Evolutionary conservation across 2,888 invertebrate genomes (phyloP).

Genomic region (Ceraclea dissimilis): DNA sequence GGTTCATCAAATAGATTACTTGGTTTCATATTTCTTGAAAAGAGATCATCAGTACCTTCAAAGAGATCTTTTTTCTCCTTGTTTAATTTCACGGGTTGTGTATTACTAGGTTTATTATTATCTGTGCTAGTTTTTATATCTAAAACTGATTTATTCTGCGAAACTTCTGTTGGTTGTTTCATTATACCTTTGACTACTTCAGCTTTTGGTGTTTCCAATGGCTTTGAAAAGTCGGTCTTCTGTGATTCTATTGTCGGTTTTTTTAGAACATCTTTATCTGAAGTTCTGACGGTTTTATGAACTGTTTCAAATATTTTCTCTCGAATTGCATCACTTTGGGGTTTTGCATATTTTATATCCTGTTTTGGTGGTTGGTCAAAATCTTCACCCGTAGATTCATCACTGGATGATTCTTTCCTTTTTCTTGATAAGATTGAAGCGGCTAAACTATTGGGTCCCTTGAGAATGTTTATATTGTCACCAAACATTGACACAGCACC

Average conservation of each 20-base stretch:
- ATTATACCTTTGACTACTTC: neutral
- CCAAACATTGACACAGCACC: slow-evolving; percentile 56
- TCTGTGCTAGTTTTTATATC: neutral
- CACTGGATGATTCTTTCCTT: slow-evolving; percentile 34
- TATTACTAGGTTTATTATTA: no score
- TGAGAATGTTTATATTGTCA: slow-evolving; percentile 28
- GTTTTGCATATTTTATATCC: neutral
- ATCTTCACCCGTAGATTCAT: slow-evolving; percentile 15
- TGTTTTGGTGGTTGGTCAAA: neutral
- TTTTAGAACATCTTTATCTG: neutral
- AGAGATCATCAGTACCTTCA: slow-evolving; percentile 3
- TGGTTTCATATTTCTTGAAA: neutral
- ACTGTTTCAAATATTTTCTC: neutral
- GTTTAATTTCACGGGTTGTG: no score
- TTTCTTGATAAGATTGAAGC: slow-evolving; percentile 38
- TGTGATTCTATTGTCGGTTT: neutral
- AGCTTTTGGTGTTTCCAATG: neutral
- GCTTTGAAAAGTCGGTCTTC: neutral
- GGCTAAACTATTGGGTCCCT: slow-evolving; percentile 38
- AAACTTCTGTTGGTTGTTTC: neutral
- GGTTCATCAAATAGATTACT: slow-evolving; percentile 10
- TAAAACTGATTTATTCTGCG: no score
- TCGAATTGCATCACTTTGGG: neutral
- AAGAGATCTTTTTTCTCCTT: no score
- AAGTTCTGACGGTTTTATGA: no score